Conservation (phyloP, 2,797 vertebrate genomes). For the Cryptoprocta ferox region DNA sequence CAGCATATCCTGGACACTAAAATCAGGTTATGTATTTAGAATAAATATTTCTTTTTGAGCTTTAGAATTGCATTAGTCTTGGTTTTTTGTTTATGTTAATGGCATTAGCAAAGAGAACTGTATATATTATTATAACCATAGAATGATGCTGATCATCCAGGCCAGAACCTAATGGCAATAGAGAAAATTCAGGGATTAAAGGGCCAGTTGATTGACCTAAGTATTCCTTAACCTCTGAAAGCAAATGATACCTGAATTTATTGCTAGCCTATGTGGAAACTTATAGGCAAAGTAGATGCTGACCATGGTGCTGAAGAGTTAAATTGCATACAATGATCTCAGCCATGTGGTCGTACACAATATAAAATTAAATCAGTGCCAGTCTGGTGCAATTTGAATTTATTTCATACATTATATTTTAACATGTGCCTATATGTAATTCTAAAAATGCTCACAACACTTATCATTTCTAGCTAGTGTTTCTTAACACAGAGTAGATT, state of each 20-base stretch:
- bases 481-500: not conserved
- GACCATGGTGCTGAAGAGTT: constrained; percentile 75
- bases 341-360: not conserved
- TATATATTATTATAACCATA: not conserved
- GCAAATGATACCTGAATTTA: not conserved
- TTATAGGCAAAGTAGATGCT: constrained; percentile 47
- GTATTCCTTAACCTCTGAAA: not conserved
- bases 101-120: not conserved
- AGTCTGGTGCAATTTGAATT: not conserved
- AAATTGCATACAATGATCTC: not conserved
- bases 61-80: not conserved
- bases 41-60: not conserved
- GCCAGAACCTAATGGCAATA: not conserved
- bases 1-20: not conserved
- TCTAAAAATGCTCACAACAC: not conserved
- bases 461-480: not conserved
- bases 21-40: not conserved
- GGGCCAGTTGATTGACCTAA: not conserved
- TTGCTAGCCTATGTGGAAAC: not conserved
- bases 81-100: not conserved
- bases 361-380: not conserved
- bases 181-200: not conserved
- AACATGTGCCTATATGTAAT: not conserved
- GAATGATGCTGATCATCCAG: not conserved
- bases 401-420: constrained; percentile 3